Conservation (phyloP, 1,140 invertebrate species). For the Alviniconcha marisindica region DNA sequence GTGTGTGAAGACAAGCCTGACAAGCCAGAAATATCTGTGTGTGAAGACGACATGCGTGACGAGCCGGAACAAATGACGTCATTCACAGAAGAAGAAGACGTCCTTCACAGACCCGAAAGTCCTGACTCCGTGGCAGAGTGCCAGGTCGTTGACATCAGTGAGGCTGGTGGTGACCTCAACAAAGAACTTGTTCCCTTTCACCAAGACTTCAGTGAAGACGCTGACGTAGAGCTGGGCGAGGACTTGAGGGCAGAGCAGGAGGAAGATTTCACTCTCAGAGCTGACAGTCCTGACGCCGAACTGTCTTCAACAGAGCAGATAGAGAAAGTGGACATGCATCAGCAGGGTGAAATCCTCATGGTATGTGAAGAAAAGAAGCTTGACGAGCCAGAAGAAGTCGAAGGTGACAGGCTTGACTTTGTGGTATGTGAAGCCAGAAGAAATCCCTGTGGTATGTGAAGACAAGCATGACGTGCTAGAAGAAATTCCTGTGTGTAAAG, state of each 20-base stretch:
- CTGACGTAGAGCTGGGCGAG: constrained; percentile 2
- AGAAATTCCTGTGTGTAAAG: too few species aligned
- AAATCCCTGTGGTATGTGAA: too few species aligned
- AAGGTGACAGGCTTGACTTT: too few species aligned
- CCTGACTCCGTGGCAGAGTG: neutral
- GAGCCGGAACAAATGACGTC: too few species aligned
- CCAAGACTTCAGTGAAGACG: constrained; percentile 6
- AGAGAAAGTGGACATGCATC: neutral
- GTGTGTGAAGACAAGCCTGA: too few species aligned
- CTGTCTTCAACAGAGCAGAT: neutral
- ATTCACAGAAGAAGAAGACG: too few species aligned
- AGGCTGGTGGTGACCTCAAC: neutral
- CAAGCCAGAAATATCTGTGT: too few species aligned
- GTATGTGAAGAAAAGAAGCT: neutral
- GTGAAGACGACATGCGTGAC: neutral
- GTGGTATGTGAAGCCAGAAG: too few species aligned
- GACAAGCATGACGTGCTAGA: too few species aligned
- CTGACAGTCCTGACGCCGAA: neutral
- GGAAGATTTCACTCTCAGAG: neutral
- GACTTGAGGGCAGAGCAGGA: neutral
- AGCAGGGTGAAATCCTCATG: neutral
- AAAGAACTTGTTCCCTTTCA: neutral
- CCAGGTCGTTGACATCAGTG: neutral
- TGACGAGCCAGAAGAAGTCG: neutral
- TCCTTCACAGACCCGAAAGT: constrained; percentile 1